Evolutionary conservation across 2,113 vertebrate species (phyloP).

Genomic region (Sitta europaea): DNA sequence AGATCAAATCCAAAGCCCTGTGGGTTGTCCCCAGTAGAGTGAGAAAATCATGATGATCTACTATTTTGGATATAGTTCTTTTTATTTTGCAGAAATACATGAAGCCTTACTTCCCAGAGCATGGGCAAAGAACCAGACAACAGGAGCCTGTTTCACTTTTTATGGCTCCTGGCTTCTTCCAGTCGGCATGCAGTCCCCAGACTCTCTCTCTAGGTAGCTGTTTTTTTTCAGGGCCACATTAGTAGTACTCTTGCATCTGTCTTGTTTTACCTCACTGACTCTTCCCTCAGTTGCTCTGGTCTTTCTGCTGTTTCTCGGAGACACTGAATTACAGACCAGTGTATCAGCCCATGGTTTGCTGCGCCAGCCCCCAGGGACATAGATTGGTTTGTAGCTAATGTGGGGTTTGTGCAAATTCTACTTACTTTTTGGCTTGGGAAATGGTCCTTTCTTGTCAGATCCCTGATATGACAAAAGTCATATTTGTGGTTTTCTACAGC

Average conservation of each 20-base stretch:
- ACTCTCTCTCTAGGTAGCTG: slow-evolving; percentile 41
- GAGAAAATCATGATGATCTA: not conserved
- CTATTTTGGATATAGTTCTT: not conserved
- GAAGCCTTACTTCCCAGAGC: not conserved
- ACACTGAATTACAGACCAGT: not conserved
- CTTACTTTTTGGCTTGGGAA: not conserved
- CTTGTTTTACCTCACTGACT: slow-evolving; percentile 28
- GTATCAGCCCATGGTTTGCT: not conserved
- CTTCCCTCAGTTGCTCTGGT: not conserved
- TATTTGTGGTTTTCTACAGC: not conserved
- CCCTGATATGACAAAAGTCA: not conserved
- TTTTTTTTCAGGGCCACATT: slow-evolving; percentile 30
- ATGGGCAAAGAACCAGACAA: not conserved
- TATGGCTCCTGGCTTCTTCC: not conserved
- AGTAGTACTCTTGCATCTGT: slow-evolving; percentile 20
- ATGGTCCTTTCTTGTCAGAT: not conserved
- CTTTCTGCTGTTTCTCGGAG: slow-evolving; percentile 32
- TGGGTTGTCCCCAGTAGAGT: not conserved
- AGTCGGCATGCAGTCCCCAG: slow-evolving; percentile 7
- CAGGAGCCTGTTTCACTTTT: slow-evolving; percentile 28
- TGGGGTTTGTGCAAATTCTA: not conserved
- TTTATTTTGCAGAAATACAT: not conserved
- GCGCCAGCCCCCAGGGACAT: not conserved
- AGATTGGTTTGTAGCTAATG: not conserved
- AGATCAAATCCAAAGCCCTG: not conserved